phyloP scores from a whole-genome alignment of 2,797 vertebrate genomes.

The Hydrocynus forskahlii region DNA sequence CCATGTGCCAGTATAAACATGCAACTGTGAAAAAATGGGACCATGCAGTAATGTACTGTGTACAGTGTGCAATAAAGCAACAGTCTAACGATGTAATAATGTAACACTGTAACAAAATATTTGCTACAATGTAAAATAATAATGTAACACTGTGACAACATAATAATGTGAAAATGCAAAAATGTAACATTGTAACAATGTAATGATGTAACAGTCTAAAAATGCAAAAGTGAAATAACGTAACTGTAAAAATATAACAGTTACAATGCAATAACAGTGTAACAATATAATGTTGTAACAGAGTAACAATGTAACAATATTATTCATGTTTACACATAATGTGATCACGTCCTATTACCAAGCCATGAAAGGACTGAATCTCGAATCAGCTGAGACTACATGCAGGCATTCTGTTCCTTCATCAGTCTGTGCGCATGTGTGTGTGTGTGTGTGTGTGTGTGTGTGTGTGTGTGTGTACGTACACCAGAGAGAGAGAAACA shows the following conservation, averaged over 20 bases:
- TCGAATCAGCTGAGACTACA: not conserved
- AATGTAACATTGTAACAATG: not conserved
- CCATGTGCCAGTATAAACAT: too few relatives aligned
- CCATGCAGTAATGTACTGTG: too few relatives aligned
- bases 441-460: not conserved
- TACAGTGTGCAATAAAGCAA: too few relatives aligned
- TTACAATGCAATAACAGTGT: too few relatives aligned
- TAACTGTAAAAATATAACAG: not conserved
- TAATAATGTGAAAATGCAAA: not conserved
- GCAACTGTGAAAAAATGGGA: too few relatives aligned
- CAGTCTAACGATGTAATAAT: too few relatives aligned
- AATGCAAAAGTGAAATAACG: not conserved
- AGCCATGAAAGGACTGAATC: not conserved
- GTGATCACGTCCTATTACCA: not conserved
- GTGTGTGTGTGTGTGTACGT: not conserved
- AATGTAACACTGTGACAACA: too few relatives aligned
- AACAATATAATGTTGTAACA: not conserved
- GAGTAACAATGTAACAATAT: not conserved
- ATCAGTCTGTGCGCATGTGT: not conserved
- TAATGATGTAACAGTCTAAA: too few relatives aligned
- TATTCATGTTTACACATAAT: not conserved
- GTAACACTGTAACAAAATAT: too few relatives aligned
- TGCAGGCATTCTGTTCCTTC: not conserved
- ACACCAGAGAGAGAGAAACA: not conserved
- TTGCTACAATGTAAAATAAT: too few relatives aligned